Evolutionary conservation across 1,140 invertebrate genomes (phyloP), one percentile per base, ranked within the genome.

Genomic region (Pseudomyrmex flavicornis): DNA sequence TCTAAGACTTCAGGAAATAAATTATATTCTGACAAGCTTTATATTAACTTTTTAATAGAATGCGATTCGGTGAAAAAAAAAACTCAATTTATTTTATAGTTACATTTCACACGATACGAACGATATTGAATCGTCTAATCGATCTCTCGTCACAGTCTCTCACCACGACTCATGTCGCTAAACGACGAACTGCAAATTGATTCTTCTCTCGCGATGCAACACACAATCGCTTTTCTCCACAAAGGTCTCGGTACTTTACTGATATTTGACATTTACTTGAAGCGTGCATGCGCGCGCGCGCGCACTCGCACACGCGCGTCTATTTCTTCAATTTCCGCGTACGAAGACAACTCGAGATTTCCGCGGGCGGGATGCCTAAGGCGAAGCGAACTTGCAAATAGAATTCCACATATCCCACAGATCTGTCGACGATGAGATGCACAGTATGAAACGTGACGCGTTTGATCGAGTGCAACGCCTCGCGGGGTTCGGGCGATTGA

Each of bases 391-490:
- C 76, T 80, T 17, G 76, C 76, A 80, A 70, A 70, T 80, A 72
- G 76, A 80, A 72, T 80, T 61, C 54, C n/a, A 70, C 65, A n/a
- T n/a, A 70, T 72, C 20, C 26, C 48, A 44, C 76, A 17, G 44
- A 4, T 10, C 44, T 15, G 15, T 46, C 12, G 56, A 20, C 48
- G 22, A 2, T n/a, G 50, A 10, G 70, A 75, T 54, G 70, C 48
- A 35, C 35, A 13, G 58, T 20, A 70, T 59, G 50, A 56, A 86
- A 83, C 52, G 73, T 73, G 62, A 84, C 68, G 82, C 70, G 50
- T 82, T 86, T 79, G 75, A 84, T 84, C 52, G 62, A 74, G 65
- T 58, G 77, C 76, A 66, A 82, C 59, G 77, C 56, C 58, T 72
- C 48, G 83, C 76, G 65, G 65, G 66, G 66, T 80, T 80, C 59